Percentiles rank a stretch among this genome's conserved stretches.
Evolutionary conservation across 1,140 invertebrate genomes (phyloP).

Genomic region (Lordiphosa clarofinis): DNA sequence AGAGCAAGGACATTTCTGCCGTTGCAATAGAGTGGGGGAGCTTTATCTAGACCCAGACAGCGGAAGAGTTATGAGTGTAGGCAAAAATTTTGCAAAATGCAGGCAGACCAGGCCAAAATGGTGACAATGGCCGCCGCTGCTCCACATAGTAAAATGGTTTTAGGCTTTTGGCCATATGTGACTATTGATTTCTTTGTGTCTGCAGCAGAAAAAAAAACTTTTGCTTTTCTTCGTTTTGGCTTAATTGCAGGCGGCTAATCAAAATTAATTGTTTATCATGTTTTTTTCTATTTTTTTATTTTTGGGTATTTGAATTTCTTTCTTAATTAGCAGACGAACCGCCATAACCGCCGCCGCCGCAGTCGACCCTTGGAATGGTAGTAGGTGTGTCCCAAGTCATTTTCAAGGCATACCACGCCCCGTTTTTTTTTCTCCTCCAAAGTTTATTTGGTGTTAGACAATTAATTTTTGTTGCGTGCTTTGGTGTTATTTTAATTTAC

Average conservation of each 20-base stretch:
- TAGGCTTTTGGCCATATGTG: constrained; percentile 5
- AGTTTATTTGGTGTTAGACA: constrained; percentile 79
- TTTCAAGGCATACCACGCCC: constrained; percentile 17
- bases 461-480: constrained; percentile 79
- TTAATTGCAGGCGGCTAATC: constrained; percentile 72
- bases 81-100: constrained; percentile 31
- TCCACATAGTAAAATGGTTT: constrained; percentile 1
- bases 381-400: constrained; percentile 55
- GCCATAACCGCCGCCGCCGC: constrained; percentile 30
- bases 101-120: constrained; percentile 43
- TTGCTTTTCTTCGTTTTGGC: constrained; percentile 14
- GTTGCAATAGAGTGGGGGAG: constrained; percentile 10
- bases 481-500: constrained; percentile 76
- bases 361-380: constrained; percentile 26
- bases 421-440: constrained; percentile 34
- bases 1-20: constrained; percentile 33
- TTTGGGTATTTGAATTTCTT: constrained; percentile 65
- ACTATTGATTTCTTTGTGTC: constrained; percentile 64
- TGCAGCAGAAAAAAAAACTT: constrained; percentile 13
- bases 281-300: constrained; percentile 14
- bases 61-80: constrained; percentile 67
- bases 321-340: constrained; percentile 69
- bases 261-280: constrained; percentile 79
- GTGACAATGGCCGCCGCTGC: constrained; percentile 74
- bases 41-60: constrained; percentile 56